Base-by-base conservation (phyloP, 2,888 invertebrate species). In the Sympetrum striolatum region DNA sequence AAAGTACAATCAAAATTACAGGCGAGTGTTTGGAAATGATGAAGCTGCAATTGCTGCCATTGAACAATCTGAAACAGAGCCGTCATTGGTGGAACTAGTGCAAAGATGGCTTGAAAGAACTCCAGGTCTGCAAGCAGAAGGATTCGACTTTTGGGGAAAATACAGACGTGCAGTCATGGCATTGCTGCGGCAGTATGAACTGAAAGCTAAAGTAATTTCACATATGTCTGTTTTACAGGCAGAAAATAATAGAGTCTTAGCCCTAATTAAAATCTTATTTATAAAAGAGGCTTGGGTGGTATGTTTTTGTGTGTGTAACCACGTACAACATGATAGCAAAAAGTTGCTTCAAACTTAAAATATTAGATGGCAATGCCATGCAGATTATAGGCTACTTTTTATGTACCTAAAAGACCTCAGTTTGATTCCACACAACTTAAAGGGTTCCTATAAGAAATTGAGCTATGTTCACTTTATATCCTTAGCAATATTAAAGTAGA, bases 71-170 rank as follows among this genome's bases (percentile, higher is more conserved):
- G 97, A 98, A 94, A 95, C 95, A 10, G 97, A 98, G 92, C 98
- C 98, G 0, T 98, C 98, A 0, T 95, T 99, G 10, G 95, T 97
- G 73, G 96, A 96, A 90, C 95, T 99, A 44, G 97, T 99, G 39
- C 97, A 99, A 94, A 95, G 97, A 81, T 99, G 99, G 99, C 94
- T 99, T 91, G 98, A 98, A 92, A 95, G 99, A 81, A 99, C 99
- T 0, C 99, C 99, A 0, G 99, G 99, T 0, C 95, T 99, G 37
- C 97, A 98, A 93, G 94, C 95, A 0, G 95, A 96, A 90, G 98
- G 97, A 2, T 99, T 98, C 93, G 96, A 98, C 94, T 99, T 99
- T 94, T 99, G 99, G 99, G 96, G 96, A 53, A 98, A 98, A 93
- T 99, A 98, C 94, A 95, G 96, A 92, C 94, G 94, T 2, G 96